A percentile compares a stretch with the other conserved stretches of the same genome.
phyloP scores from a whole-genome alignment of 1,140 invertebrate species.

The Ditylenchus dipsaci region DNA sequence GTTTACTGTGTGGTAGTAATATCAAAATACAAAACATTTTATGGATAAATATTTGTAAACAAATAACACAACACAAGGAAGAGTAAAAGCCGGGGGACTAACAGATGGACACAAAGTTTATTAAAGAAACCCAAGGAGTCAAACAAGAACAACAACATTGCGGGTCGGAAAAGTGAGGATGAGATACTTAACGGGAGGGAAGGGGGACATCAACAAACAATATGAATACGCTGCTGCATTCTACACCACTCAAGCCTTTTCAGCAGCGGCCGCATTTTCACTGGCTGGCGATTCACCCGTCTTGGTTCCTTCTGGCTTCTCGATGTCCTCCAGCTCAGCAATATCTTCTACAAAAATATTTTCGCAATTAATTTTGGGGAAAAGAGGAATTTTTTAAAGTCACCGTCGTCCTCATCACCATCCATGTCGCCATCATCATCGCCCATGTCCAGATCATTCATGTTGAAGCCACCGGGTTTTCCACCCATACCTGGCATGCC shows the following conservation, averaged over 20 bases:
- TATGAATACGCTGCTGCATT: background rate
- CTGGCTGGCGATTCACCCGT: background rate
- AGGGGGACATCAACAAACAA: background rate
- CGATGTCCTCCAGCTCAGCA: conserved; percentile 24
- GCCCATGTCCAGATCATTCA: conserved; percentile 26
- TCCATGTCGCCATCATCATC: conserved; percentile 26
- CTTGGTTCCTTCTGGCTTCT: conserved; percentile 15
- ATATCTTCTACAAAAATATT: conserved; percentile 27
- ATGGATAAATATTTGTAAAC: background rate
- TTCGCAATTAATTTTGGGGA: background rate
- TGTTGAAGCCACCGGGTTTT: conserved; percentile 8
- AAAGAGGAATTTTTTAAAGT: background rate
- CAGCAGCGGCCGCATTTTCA: background rate
- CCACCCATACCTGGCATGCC: conserved; percentile 19
- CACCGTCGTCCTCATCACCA: conserved; percentile 10
- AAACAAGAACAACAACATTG: background rate
- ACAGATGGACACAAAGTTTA: background rate
- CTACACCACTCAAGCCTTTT: background rate
- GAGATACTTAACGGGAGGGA: background rate
- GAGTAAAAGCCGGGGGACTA: background rate
- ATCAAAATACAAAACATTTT: no score
- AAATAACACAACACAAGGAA: background rate
- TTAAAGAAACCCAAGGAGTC: background rate
- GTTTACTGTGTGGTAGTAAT: no score
- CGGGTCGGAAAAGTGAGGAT: background rate